These are phyloP conservation scores for Automeris io DNA, from an alignment of 2,888 invertebrate species.

Conservation along the genomic window DNA sequence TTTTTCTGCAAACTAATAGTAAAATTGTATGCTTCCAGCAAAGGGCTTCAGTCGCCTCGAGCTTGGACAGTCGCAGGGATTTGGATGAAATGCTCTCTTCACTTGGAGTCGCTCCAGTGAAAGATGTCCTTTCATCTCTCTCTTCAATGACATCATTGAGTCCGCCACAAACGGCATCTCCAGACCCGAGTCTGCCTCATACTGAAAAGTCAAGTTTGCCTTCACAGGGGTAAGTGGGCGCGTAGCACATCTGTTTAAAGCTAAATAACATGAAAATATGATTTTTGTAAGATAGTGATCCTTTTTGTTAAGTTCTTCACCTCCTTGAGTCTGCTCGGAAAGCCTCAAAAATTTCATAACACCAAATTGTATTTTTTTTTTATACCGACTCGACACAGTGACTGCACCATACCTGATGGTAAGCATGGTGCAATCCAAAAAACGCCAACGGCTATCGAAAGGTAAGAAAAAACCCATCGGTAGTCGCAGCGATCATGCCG, in stretches of 20 bases:
- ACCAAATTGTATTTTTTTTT: no score
- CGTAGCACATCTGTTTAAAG: no score
- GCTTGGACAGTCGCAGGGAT: conserved; percentile 77
- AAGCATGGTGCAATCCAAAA: no score
- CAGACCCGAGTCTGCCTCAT: conserved; percentile 87
- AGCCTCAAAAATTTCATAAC: not conserved
- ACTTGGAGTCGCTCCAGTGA: conserved; percentile 91
- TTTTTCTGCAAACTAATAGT: no score
- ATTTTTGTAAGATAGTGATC: not conserved
- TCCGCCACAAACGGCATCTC: conserved; percentile 88
- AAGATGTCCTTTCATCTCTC: conserved; percentile 89
- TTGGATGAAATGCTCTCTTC: conserved; percentile 92
- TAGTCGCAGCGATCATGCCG: no score
- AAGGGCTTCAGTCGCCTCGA: conserved; percentile 71
- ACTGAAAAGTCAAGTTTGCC: conserved; percentile 74
- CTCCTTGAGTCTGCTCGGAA: no score
- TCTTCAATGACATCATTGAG: conserved; percentile 89
- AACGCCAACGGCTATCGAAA: no score
- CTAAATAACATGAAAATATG: no score
- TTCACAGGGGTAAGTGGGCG: conserved; percentile 53
- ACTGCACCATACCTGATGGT: no score
- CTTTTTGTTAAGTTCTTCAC: not conserved
- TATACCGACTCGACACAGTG: no score
- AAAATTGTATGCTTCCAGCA: conserved; percentile 34
- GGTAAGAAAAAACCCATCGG: no score